These are phyloP conservation scores for Agelas oroides DNA, from an alignment of 37 sponge, comb jelly and placozoan genomes.

Conservation along the genomic window DNA sequence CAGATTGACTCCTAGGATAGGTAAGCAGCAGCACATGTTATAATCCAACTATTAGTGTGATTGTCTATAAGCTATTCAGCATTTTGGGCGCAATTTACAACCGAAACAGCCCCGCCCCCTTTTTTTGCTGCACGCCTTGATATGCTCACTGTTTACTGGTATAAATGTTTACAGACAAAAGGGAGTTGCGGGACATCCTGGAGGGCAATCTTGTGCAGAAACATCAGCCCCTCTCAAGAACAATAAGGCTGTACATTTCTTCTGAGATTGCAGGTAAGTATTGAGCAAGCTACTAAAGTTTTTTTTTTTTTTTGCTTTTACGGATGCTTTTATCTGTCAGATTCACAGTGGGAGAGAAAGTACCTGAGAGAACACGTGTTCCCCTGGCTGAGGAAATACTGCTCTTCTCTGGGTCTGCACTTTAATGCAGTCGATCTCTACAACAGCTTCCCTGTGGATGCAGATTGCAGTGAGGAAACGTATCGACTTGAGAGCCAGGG, in stretches of 20 bases:
- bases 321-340: slow-evolving; percentile 10
- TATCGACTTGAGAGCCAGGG: slow-evolving; percentile 44
- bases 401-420: slow-evolving; percentile 74
- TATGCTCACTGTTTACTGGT: no score
- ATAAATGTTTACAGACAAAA: slow-evolving; percentile 52
- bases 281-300: no score
- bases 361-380: slow-evolving; percentile 36
- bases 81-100: not conserved
- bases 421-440: slow-evolving; percentile 73
- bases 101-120: slow-evolving; percentile 53
- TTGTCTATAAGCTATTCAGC: not conserved
- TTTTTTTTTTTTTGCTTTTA: no score
- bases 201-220: slow-evolving; percentile 55
- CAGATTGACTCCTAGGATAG: slow-evolving; percentile 15
- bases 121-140: not conserved
- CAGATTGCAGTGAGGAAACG: slow-evolving; percentile 7
- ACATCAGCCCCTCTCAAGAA: slow-evolving; percentile 31
- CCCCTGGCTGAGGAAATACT: slow-evolving; percentile 55
- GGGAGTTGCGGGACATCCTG: slow-evolving; percentile 38
- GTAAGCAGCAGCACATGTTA: slow-evolving; percentile 8
- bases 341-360: slow-evolving; percentile 46
- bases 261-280: slow-evolving; percentile 29
- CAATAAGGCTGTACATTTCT: slow-evolving; percentile 63
- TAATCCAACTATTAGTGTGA: no score
- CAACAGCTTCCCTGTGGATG: not conserved